These are phyloP conservation scores for Hyles euphorbiae DNA, from an alignment of 1,140 invertebrate genomes.

Conservation along the genomic window DNA sequence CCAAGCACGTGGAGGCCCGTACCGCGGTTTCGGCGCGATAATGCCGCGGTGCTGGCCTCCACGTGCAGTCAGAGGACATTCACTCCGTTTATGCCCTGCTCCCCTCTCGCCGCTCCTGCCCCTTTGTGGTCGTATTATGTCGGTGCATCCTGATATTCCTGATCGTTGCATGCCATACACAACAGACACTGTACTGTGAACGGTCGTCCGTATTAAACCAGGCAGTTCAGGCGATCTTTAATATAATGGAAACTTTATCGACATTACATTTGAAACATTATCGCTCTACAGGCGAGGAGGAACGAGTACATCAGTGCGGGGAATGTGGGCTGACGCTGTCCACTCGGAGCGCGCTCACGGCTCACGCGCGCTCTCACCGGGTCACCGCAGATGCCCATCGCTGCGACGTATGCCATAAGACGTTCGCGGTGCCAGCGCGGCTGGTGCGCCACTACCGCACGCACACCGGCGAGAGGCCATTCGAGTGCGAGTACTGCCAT, in stretches of 20 bases:
- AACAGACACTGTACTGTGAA: constrained; percentile 53
- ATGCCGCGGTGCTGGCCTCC: constrained; percentile 66
- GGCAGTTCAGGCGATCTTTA: constrained; percentile 9
- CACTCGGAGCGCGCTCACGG: constrained; percentile 77
- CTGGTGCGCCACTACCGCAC: constrained; percentile 93
- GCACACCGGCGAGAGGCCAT: constrained; percentile 91
- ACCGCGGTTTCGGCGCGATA: constrained; percentile 58
- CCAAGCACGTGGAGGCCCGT: constrained; percentile 67
- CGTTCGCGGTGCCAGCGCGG: constrained; percentile 92
- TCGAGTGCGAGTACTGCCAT: constrained; percentile 93
- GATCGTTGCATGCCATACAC: constrained; percentile 57
- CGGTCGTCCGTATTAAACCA: constrained; percentile 39
- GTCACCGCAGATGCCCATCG: constrained; percentile 83
- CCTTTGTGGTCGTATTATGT: constrained; percentile 44
- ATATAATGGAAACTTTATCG: constrained; percentile 21
- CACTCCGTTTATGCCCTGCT: constrained; percentile 51
- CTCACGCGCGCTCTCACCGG: constrained; percentile 77
- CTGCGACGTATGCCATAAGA: constrained; percentile 94
- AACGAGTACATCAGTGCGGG: constrained; percentile 67
- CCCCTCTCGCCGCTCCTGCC: constrained; percentile 44
- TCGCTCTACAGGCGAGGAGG: constrained; percentile 57
- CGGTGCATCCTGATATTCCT: constrained; percentile 65
- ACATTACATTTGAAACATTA: constrained; percentile 29
- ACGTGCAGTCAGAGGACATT: constrained; percentile 68
- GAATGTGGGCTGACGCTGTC: constrained; percentile 78